Base-by-base conservation (phyloP, 2,888 invertebrate genomes). In the Oasisia sp. region DNA sequence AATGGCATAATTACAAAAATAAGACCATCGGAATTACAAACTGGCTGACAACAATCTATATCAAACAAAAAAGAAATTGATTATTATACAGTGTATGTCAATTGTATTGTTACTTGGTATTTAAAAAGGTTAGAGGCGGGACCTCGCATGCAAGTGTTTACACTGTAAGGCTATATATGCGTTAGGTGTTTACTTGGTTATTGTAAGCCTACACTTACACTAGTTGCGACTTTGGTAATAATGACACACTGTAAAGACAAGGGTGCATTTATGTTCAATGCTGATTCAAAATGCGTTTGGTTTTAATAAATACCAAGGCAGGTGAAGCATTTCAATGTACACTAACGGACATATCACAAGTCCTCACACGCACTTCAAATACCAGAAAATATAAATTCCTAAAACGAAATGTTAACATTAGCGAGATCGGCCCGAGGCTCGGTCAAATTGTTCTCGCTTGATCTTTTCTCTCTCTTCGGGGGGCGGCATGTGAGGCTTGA, bases 391-490 rank as follows among this genome's bases (percentile, higher is more conserved):
- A 27, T 74, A 7, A 74, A 74, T 27, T 74, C 74, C 74, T 74
- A 74, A 50, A 50, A 74, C 27, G 27, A 74, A 74, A 74, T 74
- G 74, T 74, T 74, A 74, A 74, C n/a, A 74, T 74, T 74, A 74
- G 74, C n/a, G 14, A 74, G 74, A 27, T 74, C 27, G 27, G 27
- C 27, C 74, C 27, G 74, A 74, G 74, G 27, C 74, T 91, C 44
- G n/a, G 44, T 56, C 14, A 32, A 58, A 89, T 27, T 92, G 91
- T 91, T 91, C 97, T 38, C 96, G 96, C 96, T 98, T 98, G 32
- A 98, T 97, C 94, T 96, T 96, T 1, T 97, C 97, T 93, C 98
- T 97, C 19, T 98, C 98, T 94, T 97, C 97, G 0, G 97, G 96
- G 45, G 97, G 97, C 0, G 98, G 98, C 93, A 98, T 94, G 93